Conservation (phyloP, 2,888 invertebrate genomes). For the Drosophila multiciliata region DNA sequence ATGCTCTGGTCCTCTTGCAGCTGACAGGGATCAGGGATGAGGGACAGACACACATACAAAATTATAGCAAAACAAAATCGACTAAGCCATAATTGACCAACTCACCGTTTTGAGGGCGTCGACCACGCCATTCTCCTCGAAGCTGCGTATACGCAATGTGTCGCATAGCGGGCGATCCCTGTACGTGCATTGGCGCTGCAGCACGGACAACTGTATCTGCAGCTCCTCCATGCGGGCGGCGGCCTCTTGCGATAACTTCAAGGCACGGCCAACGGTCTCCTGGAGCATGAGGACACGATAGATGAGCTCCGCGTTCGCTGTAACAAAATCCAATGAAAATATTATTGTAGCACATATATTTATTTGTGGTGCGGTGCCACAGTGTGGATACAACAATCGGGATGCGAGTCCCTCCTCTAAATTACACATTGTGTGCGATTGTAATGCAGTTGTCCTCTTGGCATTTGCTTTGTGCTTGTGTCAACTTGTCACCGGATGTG, state of each 20-base stretch:
- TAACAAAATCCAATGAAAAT: slow-evolving; percentile 61
- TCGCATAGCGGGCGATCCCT: slow-evolving; percentile 91
- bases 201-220: slow-evolving; percentile 85
- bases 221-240: slow-evolving; percentile 85
- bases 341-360: slow-evolving; percentile 62
- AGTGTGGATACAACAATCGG: background rate
- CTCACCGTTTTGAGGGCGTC: slow-evolving; percentile 84
- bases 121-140: slow-evolving; percentile 86
- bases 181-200: slow-evolving; percentile 88
- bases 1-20: slow-evolving; percentile 85
- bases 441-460: slow-evolving; percentile 63
- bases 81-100: slow-evolving; percentile 16
- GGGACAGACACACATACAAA: background rate
- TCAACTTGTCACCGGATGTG: slow-evolving; percentile 53
- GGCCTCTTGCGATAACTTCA: slow-evolving; percentile 85
- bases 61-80: background rate
- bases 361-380: slow-evolving; percentile 39
- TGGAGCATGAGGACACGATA: slow-evolving; percentile 84
- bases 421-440: slow-evolving; percentile 72
- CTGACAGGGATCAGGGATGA: slow-evolving; percentile 58
- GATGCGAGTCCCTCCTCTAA: slow-evolving; percentile 47
- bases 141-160: slow-evolving; percentile 89
- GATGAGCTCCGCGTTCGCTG: slow-evolving; percentile 84
- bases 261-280: slow-evolving; percentile 83
- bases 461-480: slow-evolving; percentile 40